Percentiles rank a stretch among this genome's conserved stretches.
phyloP scores from a whole-genome alignment of 1,140 invertebrate species.

The Drosophila tani region DNA sequence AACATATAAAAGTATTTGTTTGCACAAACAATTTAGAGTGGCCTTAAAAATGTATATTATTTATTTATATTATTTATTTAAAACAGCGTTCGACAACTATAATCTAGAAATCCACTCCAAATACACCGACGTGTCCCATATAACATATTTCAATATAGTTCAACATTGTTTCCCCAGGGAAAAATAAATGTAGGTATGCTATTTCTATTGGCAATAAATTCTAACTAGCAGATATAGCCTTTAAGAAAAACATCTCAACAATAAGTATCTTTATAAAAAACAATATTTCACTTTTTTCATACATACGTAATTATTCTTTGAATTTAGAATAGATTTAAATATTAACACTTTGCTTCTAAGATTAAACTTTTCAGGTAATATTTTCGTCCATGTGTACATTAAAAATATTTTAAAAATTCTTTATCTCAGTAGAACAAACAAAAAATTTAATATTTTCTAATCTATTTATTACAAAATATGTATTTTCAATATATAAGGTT shows the following conservation, averaged over 20 bases:
- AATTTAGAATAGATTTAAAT: not conserved
- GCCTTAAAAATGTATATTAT: no score
- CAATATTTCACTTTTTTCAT: not conserved
- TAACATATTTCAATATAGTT: not conserved
- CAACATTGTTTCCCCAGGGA: not conserved
- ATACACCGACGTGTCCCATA: not conserved
- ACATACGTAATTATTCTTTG: not conserved
- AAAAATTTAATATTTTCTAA: no score
- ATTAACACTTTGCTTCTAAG: not conserved
- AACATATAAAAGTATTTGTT: not conserved
- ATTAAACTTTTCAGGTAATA: no score
- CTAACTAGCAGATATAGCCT: not conserved
- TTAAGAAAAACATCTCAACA: not conserved
- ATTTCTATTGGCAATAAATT: slow-evolving; percentile 1
- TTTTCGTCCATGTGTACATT: no score
- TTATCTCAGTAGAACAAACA: no score
- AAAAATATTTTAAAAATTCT: no score
- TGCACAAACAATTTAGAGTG: no score
- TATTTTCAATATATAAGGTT: no score
- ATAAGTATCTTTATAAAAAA: not conserved
- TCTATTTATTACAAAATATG: no score
- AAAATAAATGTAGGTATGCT: not conserved
- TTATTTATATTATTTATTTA: no score
- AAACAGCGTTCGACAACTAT: not conserved
- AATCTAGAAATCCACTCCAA: not conserved